These are phyloP conservation scores for Crotalus helleri DNA, from an alignment of 2,113 vertebrate species.

Conservation along the genomic window DNA sequence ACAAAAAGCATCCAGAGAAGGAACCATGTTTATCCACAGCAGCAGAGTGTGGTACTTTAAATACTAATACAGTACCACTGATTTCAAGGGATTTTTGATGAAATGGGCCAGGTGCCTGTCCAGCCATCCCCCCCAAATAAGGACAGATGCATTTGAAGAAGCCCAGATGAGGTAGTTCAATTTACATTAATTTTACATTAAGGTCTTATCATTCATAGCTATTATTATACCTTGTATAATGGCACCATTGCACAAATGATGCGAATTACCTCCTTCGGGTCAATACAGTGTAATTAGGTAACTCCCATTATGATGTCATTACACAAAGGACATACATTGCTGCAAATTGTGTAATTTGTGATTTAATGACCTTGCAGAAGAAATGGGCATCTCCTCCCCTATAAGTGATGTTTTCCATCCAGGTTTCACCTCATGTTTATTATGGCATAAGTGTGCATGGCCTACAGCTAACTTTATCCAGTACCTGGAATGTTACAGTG, in stretches of 20 bases:
- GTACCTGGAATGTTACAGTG: neutral
- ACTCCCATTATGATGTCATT: neutral
- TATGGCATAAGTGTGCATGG: neutral
- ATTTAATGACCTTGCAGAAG: neutral
- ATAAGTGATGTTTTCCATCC: neutral
- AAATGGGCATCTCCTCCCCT: neutral
- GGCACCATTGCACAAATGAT: neutral
- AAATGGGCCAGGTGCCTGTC: neutral
- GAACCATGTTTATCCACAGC: neutral
- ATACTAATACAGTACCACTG: neutral
- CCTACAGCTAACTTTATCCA: neutral
- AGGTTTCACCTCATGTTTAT: neutral
- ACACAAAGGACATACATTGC: neutral
- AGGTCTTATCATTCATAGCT: neutral
- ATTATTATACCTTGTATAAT: neutral
- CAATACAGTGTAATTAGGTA: neutral
- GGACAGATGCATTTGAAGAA: neutral
- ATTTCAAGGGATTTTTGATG: neutral
- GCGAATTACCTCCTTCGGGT: neutral
- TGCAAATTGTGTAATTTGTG: neutral
- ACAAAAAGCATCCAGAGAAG: neutral
- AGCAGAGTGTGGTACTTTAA: neutral
- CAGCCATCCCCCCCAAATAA: neutral
- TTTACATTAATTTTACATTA: neutral
- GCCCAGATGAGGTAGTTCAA: neutral